phyloP scores from a whole-genome alignment of 2,113 vertebrate genomes.

The Trogon surrucura region DNA sequence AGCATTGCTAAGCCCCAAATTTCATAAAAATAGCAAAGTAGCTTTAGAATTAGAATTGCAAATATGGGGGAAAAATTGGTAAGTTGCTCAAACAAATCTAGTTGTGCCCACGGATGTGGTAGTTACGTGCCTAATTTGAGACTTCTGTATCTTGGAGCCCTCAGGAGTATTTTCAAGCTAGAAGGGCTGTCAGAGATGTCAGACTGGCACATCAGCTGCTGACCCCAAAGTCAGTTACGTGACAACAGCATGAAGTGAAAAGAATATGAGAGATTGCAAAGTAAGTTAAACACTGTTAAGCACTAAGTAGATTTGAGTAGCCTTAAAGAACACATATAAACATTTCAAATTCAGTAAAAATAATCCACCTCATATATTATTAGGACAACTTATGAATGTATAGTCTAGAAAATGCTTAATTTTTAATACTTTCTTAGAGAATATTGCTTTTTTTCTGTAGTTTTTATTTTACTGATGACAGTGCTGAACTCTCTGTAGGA shows the following conservation, averaged over 20 bases:
- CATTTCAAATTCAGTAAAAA: background rate
- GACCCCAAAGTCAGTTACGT: background rate
- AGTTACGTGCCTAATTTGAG: constrained; percentile 4
- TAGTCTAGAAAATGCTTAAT: background rate
- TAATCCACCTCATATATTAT: background rate
- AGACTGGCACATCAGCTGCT: background rate
- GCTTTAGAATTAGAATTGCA: background rate
- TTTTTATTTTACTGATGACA: background rate
- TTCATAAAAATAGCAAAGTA: background rate
- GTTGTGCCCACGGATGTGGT: background rate
- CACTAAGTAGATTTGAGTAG: background rate
- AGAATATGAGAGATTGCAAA: background rate
- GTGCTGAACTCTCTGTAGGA: constrained; percentile 23
- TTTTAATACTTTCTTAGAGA: background rate
- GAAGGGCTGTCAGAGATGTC: background rate
- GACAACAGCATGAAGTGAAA: background rate
- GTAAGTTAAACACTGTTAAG: background rate
- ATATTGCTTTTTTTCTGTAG: background rate
- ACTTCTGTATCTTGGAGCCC: background rate
- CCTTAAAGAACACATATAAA: background rate
- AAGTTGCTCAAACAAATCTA: background rate
- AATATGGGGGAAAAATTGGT: background rate
- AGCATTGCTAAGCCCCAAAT: background rate
- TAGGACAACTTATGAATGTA: background rate
- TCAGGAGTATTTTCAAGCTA: background rate